A percentile compares a stretch with the other conserved stretches of the same genome.
phyloP scores from a whole-genome alignment of 1,140 invertebrate species.

The Bactericera cockerelli region DNA sequence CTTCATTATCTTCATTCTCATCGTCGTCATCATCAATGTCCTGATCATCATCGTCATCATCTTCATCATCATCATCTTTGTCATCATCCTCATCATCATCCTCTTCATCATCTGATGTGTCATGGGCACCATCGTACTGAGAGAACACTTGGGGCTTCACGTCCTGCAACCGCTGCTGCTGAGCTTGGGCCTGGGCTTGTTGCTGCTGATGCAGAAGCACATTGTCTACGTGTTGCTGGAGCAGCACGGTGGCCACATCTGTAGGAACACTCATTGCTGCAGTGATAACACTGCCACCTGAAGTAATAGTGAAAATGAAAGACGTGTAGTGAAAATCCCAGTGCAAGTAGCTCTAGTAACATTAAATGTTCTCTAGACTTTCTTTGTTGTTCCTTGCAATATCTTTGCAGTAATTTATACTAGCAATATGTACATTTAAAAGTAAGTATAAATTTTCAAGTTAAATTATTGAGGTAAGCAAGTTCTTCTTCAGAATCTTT shows the following conservation, averaged over 20 bases:
- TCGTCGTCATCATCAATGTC: slow-evolving; percentile 22
- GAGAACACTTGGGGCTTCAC: slow-evolving; percentile 21
- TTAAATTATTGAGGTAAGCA: no score
- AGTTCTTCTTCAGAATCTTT: no score
- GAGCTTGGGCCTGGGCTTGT: slow-evolving; percentile 7
- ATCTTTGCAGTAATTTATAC: no score
- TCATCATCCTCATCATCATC: slow-evolving; percentile 21
- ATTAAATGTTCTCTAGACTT: no score
- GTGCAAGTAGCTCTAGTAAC: no score
- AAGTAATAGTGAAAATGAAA: neutral
- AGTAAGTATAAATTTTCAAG: no score
- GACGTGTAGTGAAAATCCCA: no score
- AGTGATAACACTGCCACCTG: slow-evolving; percentile 56
- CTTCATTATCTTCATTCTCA: slow-evolving; percentile 21
- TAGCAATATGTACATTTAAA: no score
- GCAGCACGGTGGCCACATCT: slow-evolving; percentile 52
- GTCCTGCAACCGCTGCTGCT: slow-evolving; percentile 2
- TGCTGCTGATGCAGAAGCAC: slow-evolving; percentile 35
- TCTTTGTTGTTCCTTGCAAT: no score
- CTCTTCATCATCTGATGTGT: slow-evolving; percentile 25
- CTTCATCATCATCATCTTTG: slow-evolving; percentile 20
- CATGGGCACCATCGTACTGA: slow-evolving; percentile 30
- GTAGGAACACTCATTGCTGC: slow-evolving; percentile 68
- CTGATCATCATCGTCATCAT: slow-evolving; percentile 21
- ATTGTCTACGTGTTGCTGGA: slow-evolving; percentile 74